phyloP scores from a whole-genome alignment of 2,113 vertebrate genomes.

The Corynorhinus townsendii region DNA sequence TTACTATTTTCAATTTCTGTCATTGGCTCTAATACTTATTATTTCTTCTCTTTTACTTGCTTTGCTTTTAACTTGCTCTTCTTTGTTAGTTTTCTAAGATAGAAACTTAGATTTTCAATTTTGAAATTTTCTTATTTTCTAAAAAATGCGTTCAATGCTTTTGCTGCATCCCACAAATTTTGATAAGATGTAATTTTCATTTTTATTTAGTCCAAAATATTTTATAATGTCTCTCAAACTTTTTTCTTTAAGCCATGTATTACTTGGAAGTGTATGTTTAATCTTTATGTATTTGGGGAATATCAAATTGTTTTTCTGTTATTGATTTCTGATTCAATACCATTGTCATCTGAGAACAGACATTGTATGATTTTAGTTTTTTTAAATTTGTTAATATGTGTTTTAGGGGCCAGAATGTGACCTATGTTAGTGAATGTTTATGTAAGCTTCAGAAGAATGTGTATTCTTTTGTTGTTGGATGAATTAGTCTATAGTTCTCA shows the following conservation, averaged over 20 bases:
- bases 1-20: background rate
- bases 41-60: background rate
- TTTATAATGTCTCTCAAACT: background rate
- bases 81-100: background rate
- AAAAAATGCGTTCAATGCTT: background rate
- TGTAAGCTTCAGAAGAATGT: background rate
- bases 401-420: background rate
- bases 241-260: background rate
- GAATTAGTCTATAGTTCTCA: background rate
- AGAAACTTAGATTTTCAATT: background rate
- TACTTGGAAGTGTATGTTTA: background rate
- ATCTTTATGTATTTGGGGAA: background rate
- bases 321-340: background rate
- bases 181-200: background rate
- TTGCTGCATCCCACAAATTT: background rate
- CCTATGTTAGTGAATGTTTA: background rate
- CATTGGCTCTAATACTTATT: background rate
- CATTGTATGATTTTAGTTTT: background rate
- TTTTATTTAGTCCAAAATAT: background rate
- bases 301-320: background rate
- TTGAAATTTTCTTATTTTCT: background rate
- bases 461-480: background rate
- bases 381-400: background rate
- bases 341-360: background rate
- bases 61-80: background rate